Conservation (phyloP, 2,113 vertebrate genomes). For the Talpa occidentalis region DNA sequence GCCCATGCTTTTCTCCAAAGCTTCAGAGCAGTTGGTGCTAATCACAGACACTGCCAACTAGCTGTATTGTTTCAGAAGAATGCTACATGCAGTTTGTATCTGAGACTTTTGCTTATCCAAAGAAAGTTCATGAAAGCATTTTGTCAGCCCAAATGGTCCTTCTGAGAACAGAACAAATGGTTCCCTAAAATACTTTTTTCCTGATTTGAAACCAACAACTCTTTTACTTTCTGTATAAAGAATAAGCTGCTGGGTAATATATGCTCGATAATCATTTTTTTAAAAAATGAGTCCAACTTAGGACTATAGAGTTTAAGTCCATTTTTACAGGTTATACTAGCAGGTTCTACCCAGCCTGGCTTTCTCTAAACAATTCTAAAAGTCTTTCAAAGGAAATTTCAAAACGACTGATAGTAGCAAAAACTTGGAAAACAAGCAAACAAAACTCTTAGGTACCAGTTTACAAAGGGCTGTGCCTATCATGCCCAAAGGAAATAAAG, state of each 20-base stretch:
- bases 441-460: background rate
- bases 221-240: background rate
- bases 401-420: background rate
- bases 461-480: background rate
- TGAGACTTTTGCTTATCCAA: conserved; percentile 38
- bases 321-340: background rate
- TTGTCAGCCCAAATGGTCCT: conserved; percentile 16
- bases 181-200: background rate
- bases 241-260: background rate
- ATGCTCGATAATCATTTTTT: background rate
- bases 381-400: background rate
- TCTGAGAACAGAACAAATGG: background rate
- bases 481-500: background rate
- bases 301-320: background rate
- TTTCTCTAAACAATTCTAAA: conserved; percentile 37
- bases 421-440: conserved; percentile 32
- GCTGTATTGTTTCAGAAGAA: conserved; percentile 39
- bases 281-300: background rate
- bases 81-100: conserved; percentile 17
- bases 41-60: conserved; percentile 69
- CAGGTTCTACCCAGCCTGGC: background rate
- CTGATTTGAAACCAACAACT: background rate
- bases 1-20: conserved; percentile 40
- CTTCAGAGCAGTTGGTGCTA: conserved; percentile 61
- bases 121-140: conserved; percentile 36